phyloP scores from a whole-genome alignment of 1,140 invertebrate genomes.

The Aphelenchoides fujianensis region DNA sequence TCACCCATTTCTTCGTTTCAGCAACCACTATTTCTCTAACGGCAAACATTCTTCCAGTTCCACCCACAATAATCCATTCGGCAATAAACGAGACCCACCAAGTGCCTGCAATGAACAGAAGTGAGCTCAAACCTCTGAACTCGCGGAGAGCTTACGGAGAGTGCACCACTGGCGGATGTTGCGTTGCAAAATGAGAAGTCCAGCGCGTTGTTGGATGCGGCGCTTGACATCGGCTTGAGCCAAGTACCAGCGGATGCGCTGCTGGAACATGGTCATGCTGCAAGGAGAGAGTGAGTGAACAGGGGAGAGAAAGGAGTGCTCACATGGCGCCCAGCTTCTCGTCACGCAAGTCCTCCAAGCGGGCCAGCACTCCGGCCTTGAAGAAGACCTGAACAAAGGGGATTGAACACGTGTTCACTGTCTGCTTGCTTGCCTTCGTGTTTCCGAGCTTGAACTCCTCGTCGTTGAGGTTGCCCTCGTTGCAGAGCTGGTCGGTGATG shows the following conservation, averaged over 20 bases:
- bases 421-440: constrained; percentile 75
- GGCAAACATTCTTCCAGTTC: too few species aligned
- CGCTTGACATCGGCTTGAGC: constrained; percentile 70
- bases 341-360: constrained; percentile 99
- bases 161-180: constrained; percentile 98
- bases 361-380: constrained; percentile 98
- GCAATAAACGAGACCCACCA: too few species aligned
- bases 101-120: too few species aligned
- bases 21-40: too few species aligned
- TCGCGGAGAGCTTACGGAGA: too few species aligned
- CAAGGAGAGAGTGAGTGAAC: too few species aligned
- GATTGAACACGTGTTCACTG: not conserved
- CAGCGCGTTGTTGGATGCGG: constrained; percentile 83
- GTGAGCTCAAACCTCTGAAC: too few species aligned
- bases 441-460: constrained; percentile 88
- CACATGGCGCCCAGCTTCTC: constrained; percentile 96
- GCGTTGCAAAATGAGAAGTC: constrained; percentile 85
- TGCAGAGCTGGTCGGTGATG: constrained; percentile 76
- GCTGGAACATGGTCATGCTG: constrained; percentile 94
- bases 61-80: too few species aligned
- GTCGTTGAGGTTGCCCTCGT: constrained; percentile 66
- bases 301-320: too few species aligned
- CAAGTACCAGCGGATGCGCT: constrained; percentile 58
- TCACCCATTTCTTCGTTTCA: too few species aligned
- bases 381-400: constrained; percentile 81